Base-by-base conservation (phyloP, 2,797 vertebrate genomes). In the Melanotaenia parkinsoni region DNA sequence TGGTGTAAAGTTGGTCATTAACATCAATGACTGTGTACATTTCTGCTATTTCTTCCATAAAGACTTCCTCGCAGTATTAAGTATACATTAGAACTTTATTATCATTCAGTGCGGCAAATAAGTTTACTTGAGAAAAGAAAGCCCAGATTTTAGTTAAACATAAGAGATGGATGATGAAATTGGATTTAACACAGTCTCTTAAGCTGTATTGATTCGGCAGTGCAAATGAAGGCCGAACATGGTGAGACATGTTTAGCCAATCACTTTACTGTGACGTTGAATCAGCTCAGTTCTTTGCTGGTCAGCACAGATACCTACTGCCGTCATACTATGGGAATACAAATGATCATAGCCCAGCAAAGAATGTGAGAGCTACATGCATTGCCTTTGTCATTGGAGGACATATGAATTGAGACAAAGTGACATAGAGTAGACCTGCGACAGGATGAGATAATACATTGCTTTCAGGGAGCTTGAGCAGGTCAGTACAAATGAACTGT, bases 251-350 rank as follows among this genome's bases (percentile, higher is more conserved):
- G 77, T 76, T 83, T 63, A 77, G 64, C 67, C 75, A 63, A 69
- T 86, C 65, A 28, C 59, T 72, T 83, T 76, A 62, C 73, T 69
- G 82, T 40, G 74, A 67, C n/a, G 61, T 70, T 80, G 77, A 82
- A 75, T 70, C 61, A 58, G 68, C 69, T 74, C 53, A 18, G 61
- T 24, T 64, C 57, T 67, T 33, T 69, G 82, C 60, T 0, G 79
- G 80, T 84, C 83, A 82, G 62, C 77, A 67, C 53, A 47, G 81
- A 56, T 80, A 77, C 82, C 79, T 58, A 58, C 79, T 58, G 74
- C 77, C 76, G 76, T 53, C 72, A 60, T 72, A 72, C 77, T 69
- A 47, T 67, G 76, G 85, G 84, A 89, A 89, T 89, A 87, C 76
- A 79, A 80, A 89, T 88, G 72, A 82, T 58, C 3, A 33, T 65